Conservation (phyloP, 2,797 vertebrate genomes). For the Periparus ater region DNA sequence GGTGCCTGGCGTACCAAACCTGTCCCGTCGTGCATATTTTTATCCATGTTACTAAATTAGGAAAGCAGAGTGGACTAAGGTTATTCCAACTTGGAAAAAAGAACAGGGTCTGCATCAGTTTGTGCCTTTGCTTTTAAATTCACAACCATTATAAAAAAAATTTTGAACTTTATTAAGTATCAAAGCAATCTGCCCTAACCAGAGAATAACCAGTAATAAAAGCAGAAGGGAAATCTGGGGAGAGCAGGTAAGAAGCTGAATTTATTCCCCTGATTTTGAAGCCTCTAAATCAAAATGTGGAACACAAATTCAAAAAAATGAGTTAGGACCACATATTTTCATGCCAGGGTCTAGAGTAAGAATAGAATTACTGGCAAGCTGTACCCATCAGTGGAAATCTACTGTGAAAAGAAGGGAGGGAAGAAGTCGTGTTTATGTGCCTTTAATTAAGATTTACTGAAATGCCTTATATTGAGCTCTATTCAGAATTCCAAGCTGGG, state of each 20-base stretch:
- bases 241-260: background rate
- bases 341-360: conserved; percentile 3
- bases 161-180: conserved; percentile 72
- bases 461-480: conserved; percentile 15
- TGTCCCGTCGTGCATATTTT: conserved; percentile 88
- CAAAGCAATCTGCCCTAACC: background rate
- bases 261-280: background rate
- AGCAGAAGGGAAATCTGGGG: background rate
- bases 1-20: conserved; percentile 90
- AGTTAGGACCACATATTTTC: background rate
- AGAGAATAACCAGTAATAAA: background rate
- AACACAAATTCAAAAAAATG: conserved; percentile 23
- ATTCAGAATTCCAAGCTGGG: conserved; percentile 24
- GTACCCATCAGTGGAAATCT: conserved; percentile 36
- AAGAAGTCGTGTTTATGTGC: conserved; percentile 2
- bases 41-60: conserved; percentile 96
- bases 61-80: conserved; percentile 81
- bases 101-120: conserved; percentile 80
- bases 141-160: conserved; percentile 78
- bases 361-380: conserved; percentile 10
- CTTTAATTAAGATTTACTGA: conserved; percentile 54
- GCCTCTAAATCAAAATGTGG: background rate
- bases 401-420: conserved; percentile 21
- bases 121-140: conserved; percentile 74
- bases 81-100: conserved; percentile 80